A percentile compares a stretch with the other conserved stretches of the same genome.
phyloP scores from a whole-genome alignment of 1,140 invertebrate species.

The Achroia grisella region DNA sequence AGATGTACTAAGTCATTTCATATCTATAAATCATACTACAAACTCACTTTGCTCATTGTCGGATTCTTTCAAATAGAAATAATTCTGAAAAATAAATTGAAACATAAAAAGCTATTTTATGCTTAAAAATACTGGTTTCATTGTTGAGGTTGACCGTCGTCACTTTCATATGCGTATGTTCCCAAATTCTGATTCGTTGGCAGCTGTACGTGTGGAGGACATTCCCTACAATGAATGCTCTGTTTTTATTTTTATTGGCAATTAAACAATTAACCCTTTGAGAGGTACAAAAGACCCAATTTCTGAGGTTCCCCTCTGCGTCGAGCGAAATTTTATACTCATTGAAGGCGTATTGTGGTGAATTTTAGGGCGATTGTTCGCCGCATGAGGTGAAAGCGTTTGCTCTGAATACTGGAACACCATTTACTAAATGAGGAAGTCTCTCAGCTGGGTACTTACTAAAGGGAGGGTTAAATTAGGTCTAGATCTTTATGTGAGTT shows the following conservation, averaged over 20 bases:
- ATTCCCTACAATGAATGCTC: conserved; percentile 36
- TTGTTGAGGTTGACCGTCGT: too few species aligned
- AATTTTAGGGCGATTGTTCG: conserved; percentile 53
- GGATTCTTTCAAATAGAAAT: too few species aligned
- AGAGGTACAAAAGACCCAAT: conserved; percentile 43
- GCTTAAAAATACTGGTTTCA: too few species aligned
- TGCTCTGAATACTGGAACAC: conserved; percentile 23
- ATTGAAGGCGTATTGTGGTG: conserved; percentile 55
- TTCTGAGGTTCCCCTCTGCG: conserved; percentile 36
- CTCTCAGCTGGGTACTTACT: conserved; percentile 22
- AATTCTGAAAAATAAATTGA: too few species aligned
- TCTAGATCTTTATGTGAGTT: conserved; percentile 12
- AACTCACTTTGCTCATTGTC: too few species aligned
- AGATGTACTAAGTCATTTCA: too few species aligned
- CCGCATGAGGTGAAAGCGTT: conserved; percentile 33
- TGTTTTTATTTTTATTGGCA: conserved; percentile 68
- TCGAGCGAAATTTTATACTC: conserved; percentile 63
- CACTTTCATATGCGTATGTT: too few species aligned
- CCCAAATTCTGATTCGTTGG: conserved; percentile 8
- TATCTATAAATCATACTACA: too few species aligned
- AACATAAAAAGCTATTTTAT: too few species aligned
- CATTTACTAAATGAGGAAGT: conserved; percentile 28
- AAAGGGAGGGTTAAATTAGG: conserved; percentile 23
- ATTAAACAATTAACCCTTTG: conserved; percentile 71
- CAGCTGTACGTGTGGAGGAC: conserved; percentile 35